Conservation (phyloP, 2,888 invertebrate genomes). For the Drosophila suboccidentalis region DNA sequence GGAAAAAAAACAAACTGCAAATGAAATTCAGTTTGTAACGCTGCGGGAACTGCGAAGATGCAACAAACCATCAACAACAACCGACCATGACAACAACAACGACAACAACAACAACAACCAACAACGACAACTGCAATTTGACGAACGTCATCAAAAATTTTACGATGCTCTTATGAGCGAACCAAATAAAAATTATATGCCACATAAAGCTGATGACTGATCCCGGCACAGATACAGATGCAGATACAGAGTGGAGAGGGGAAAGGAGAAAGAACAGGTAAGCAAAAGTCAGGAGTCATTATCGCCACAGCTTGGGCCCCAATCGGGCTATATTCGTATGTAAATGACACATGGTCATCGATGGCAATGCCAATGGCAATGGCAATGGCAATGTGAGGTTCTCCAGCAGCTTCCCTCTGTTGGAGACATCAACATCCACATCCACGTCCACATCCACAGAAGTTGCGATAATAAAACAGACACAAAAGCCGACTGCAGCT, state of each 20-base stretch:
- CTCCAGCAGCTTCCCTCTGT: constrained; percentile 2
- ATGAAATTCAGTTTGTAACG: constrained; percentile 35
- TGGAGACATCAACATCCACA: constrained; percentile 15
- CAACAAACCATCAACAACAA: constrained; percentile 15
- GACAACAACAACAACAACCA: constrained; percentile 12
- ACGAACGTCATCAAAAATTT: constrained; percentile 83
- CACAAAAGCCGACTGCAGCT: constrained; percentile 61
- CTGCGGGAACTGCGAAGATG: constrained; percentile 36
- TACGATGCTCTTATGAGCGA: constrained; percentile 81
- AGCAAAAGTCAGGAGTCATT: constrained; percentile 41
- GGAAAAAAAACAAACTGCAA: constrained; percentile 24
- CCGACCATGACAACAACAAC: constrained; percentile 6
- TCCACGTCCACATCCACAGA: constrained; percentile 14
- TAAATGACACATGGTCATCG: constrained; percentile 62
- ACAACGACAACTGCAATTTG: constrained; percentile 67
- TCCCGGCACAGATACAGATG: constrained; percentile 48
- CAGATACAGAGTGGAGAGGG: neutral
- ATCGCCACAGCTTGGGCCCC: constrained; percentile 26
- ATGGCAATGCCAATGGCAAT: constrained; percentile 29
- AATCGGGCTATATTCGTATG: constrained; percentile 7
- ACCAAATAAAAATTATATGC: constrained; percentile 79
- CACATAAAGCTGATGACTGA: constrained; percentile 82
- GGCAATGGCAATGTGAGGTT: neutral
- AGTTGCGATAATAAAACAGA: constrained; percentile 66
- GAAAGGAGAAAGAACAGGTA: constrained; percentile 49